Evolutionary conservation across 2,888 invertebrate species (phyloP), one percentile per base, ranked within the genome.

Genomic region (Ophion slaviceki): DNA sequence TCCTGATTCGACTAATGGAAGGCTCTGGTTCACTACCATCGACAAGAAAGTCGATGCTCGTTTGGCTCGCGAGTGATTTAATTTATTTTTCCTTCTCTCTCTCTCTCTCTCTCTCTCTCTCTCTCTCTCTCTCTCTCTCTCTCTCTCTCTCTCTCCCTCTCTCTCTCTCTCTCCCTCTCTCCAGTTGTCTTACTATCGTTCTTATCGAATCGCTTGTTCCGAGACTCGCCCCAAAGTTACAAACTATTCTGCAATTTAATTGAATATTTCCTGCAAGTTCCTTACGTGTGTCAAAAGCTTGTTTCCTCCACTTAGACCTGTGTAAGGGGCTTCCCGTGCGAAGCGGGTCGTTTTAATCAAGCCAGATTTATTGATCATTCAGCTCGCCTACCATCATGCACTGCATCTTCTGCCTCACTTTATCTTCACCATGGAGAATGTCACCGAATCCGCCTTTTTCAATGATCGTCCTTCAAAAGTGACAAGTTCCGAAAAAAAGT

Each of bases 41-140:
- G 80, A 84, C 84, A 76, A 11, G 79, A 76, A 80, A 64, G 80
- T 80, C 80, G 76, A 84, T 80, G 47, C 8, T 47, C 47, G 47
- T 47, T 47, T 14, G 47, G 14, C 47, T 11, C 47, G 47, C 47
- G 47, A 59, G 24, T 17, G 24, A 61, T 72, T 72, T 78, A 82
- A 72, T 82, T 78, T 36, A 79, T 45, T 14, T 64, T 71, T 68
- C 61, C 36, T 17, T 53, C 45, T 24, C 36, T 68, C 59, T 40
- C 20, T 36, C 17, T 47, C n/a, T 62, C 71, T 24, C 47, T 66
- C 61, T 62, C 32, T 32, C n/a, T n/a, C n/a, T n/a, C n/a, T n/a
- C n/a, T n/a, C n/a, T n/a, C n/a, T n/a, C n/a, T n/a, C n/a, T n/a
- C n/a, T n/a, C n/a, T n/a, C n/a, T n/a, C n/a, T n/a, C n/a, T n/a